Conservation (phyloP, 1,140 invertebrate species). For the Halotydeus destructor region DNA sequence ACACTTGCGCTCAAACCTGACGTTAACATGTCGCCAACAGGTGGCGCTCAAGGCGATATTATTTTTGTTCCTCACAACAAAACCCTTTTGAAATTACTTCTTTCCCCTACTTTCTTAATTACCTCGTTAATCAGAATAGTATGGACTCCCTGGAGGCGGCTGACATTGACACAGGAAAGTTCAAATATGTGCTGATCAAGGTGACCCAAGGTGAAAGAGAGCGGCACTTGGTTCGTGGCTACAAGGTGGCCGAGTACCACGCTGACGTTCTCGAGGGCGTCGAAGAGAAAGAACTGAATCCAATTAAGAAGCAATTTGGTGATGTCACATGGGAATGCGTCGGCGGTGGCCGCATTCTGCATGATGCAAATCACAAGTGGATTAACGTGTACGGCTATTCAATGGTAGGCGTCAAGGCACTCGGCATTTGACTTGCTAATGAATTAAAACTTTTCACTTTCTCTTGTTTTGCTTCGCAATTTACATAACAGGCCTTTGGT, state of each 20-base stretch:
- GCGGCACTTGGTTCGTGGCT: slow-evolving; percentile 50
- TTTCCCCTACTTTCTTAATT: too few species aligned
- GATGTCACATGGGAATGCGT: slow-evolving; percentile 42
- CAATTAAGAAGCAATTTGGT: slow-evolving; percentile 26
- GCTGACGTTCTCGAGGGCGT: slow-evolving; percentile 37
- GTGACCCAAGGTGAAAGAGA: slow-evolving; percentile 30
- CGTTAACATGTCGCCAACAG: too few species aligned
- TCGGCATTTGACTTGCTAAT: slow-evolving; percentile 15
- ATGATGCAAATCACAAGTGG: slow-evolving; percentile 42
- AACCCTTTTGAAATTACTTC: too few species aligned
- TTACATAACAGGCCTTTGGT: slow-evolving; percentile 56
- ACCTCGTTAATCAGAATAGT: too few species aligned
- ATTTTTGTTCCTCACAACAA: too few species aligned
- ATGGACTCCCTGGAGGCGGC: slow-evolving; percentile 39
- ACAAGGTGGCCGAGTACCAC: slow-evolving; percentile 42
- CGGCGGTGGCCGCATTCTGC: slow-evolving; percentile 57
- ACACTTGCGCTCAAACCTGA: too few species aligned
- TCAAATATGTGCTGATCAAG: slow-evolving; percentile 68
- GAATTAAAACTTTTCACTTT: slow-evolving; percentile 8
- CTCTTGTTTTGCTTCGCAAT: slow-evolving; percentile 16
- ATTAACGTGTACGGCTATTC: slow-evolving; percentile 72
- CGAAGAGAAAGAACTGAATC: slow-evolving; percentile 31
- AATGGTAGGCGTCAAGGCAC: too few species aligned
- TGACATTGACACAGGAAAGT: slow-evolving; percentile 58
- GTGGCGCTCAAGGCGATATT: too few species aligned